phyloP scores from a whole-genome alignment of 2,888 invertebrate species.

The Pocota personata region DNA sequence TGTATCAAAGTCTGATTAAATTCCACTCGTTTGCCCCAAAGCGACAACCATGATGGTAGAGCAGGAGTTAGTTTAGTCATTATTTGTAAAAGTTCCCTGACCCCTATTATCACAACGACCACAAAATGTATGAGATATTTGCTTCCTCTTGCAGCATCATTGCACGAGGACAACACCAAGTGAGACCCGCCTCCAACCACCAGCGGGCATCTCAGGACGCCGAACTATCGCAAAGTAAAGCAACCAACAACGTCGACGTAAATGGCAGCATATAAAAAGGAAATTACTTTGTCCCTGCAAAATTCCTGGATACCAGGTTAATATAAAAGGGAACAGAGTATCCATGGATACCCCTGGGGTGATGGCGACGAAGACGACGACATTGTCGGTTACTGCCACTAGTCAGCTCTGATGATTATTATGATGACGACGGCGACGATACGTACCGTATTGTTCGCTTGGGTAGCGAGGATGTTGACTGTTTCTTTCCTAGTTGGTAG shows the following conservation, averaged over 20 bases:
- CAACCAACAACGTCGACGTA: not conserved
- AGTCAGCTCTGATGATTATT: constrained; percentile 7
- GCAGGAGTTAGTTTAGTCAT: constrained; percentile 3
- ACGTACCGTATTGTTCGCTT: not conserved
- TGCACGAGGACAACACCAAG: not conserved
- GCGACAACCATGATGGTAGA: not conserved
- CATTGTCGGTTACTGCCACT: constrained; percentile 20
- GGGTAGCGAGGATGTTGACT: constrained; percentile 42
- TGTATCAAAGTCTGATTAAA: constrained; percentile 9
- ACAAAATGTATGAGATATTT: constrained; percentile 11
- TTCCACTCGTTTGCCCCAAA: not conserved
- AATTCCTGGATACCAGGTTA: constrained; percentile 48
- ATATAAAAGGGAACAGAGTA: constrained; percentile 4
- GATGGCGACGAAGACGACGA: constrained; percentile 24
- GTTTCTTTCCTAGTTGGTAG: constrained; percentile 42
- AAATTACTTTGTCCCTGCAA: constrained; percentile 44
- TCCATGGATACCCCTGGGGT: constrained; percentile 48
- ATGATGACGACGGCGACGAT: not conserved
- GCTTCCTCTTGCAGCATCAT: constrained; percentile 16
- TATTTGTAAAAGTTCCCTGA: constrained; percentile 23
- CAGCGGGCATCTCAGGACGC: constrained; percentile 32
- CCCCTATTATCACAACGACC: constrained; percentile 12
- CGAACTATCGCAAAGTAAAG: constrained; percentile 27
- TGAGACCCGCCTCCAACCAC: not conserved
- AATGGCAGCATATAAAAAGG: constrained; percentile 38